Evolutionary conservation across 2,113 vertebrate species (phyloP).

Genomic region (Eudyptes chrysolophus): DNA sequence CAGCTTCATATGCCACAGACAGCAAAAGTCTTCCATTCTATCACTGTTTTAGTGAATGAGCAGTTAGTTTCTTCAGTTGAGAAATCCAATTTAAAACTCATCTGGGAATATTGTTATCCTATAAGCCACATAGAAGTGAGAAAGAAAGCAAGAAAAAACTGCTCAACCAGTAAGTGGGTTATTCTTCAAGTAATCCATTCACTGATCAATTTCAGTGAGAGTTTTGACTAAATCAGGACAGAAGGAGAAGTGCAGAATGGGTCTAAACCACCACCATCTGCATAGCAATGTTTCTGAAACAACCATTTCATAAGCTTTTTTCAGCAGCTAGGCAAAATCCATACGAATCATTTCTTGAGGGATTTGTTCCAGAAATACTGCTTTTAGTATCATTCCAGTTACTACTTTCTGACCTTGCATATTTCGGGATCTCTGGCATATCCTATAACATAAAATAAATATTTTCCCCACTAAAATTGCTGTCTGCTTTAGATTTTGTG

Average conservation of each 20-base stretch:
- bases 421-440: neutral
- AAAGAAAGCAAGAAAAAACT: neutral
- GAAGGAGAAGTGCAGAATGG: neutral
- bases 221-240: neutral
- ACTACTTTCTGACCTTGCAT: slow-evolving; percentile 29
- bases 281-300: neutral
- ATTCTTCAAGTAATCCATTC: neutral
- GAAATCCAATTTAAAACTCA: neutral
- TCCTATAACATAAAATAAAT: slow-evolving; percentile 35
- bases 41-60: neutral
- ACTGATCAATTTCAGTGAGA: neutral
- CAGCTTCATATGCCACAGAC: neutral
- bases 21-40: neutral
- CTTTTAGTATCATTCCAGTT: slow-evolving; percentile 7
- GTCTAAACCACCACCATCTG: neutral
- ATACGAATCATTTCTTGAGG: neutral
- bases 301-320: neutral
- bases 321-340: slow-evolving; percentile 3
- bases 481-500: slow-evolving; percentile 17
- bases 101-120: neutral
- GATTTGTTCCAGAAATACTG: slow-evolving; percentile 13
- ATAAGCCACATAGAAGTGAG: neutral
- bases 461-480: slow-evolving; percentile 3
- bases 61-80: neutral
- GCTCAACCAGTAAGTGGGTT: neutral